Evolutionary conservation across 1,140 invertebrate genomes (phyloP), one percentile per base, ranked within the genome.

Genomic region (Eufriesea mexicana): DNA sequence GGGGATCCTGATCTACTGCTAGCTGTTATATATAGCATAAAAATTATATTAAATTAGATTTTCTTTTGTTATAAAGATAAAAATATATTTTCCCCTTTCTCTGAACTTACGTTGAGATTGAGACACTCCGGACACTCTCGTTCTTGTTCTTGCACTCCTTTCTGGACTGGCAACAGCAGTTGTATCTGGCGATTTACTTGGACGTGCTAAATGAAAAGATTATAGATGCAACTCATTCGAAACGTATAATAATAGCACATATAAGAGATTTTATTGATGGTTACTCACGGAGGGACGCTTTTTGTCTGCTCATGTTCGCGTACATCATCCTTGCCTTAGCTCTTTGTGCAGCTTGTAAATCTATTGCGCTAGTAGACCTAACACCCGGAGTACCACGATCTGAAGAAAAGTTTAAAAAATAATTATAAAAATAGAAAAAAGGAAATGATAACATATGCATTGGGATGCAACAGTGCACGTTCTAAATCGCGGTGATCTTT

Each of bases 361-460:
- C 98, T 91, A 99, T 98, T 61, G 98, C 98, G 87, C 98, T 99
- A 90, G 97, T 98, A 67, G 98, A 99, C 83, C 98, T 96, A 89
- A 95, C 95, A 79, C 94, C 95, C 70, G 94, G 93, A 9, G 93
- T 92, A 9, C 91, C 90, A 72, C 93, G 92, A 89, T 93, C 94
- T 94, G 89, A 47, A 84, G 71, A 84, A 76, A 71, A 57, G 16
- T 55, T 51, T n/a, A 28, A 45, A 54, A 20, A 7, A 49, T 6
- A 66, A n/a, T 57, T 45, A 62, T 23, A 23, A 51, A 54, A 9
- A 18, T 20, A 16, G 5, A 6, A 67, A 51, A 16, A 16, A 35
- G 2, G 12, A 45, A 23, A n/a, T 23, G 5, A 54, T 4, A n/a
- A 45, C 20, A 6, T 8, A 23, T 42, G 7, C 2, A 64, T n/a